These are phyloP conservation scores for Polyommatus icarus DNA, from an alignment of 2,888 invertebrate genomes.

Conservation along the genomic window DNA sequence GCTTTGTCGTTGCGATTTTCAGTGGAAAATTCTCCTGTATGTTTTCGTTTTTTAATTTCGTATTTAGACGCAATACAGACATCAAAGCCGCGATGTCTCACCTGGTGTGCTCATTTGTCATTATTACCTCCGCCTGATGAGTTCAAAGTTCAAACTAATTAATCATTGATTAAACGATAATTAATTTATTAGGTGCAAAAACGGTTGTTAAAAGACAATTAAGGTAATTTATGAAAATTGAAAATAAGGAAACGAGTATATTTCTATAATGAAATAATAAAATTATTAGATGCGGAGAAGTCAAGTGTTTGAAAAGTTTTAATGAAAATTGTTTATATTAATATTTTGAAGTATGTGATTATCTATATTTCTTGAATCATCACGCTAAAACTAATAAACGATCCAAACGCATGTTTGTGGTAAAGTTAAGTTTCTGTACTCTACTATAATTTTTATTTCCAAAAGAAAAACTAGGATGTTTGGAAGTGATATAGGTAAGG, in stretches of 20 bases:
- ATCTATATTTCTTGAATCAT: too few relatives aligned
- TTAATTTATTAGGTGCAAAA: neutral
- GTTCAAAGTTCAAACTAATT: neutral
- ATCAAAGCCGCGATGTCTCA: constrained; percentile 2
- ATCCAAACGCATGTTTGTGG: too few relatives aligned
- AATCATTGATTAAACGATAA: neutral
- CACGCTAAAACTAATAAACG: too few relatives aligned
- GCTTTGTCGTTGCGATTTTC: neutral
- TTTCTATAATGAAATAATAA: too few relatives aligned
- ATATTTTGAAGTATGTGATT: too few relatives aligned
- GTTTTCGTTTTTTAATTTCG: constrained; percentile 24
- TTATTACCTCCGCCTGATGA: constrained; percentile 10
- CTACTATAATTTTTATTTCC: too few relatives aligned
- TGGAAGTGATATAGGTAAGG: too few relatives aligned
- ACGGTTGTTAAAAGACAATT: neutral
- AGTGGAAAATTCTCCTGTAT: neutral
- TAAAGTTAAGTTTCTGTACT: too few relatives aligned
- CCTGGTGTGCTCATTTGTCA: constrained; percentile 15
- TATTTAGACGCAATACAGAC: neutral
- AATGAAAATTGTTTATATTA: too few relatives aligned
- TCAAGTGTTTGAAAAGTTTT: too few relatives aligned
- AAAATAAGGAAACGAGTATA: neutral
- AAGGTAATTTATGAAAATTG: neutral
- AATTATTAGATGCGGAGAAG: too few relatives aligned
- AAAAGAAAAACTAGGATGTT: too few relatives aligned